Percentiles rank a stretch among this genome's conserved stretches.
These are phyloP conservation scores for Melanerpes formicivorus DNA, from an alignment of 2,113 vertebrate species.

Conservation along the genomic window DNA sequence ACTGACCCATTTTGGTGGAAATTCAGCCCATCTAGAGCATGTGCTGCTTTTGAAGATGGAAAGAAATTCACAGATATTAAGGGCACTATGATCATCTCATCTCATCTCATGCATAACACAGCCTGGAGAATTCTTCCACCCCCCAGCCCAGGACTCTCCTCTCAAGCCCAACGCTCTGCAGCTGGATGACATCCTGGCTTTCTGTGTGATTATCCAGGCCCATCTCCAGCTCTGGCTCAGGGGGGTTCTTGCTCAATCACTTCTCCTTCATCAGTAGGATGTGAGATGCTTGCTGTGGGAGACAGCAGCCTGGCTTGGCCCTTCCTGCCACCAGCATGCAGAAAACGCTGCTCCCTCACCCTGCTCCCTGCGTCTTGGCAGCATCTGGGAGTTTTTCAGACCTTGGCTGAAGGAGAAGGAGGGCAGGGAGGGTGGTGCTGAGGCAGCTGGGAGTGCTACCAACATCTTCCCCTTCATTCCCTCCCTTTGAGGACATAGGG, in stretches of 20 bases:
- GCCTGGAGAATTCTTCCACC: neutral
- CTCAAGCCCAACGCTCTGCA: neutral
- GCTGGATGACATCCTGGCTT: neutral
- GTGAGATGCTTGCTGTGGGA: neutral
- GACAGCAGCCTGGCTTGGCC: neutral
- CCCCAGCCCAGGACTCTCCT: neutral
- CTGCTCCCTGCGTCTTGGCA: neutral
- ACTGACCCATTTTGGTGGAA: constrained; percentile 44
- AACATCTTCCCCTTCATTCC: neutral
- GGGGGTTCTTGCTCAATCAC: neutral
- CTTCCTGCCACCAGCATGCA: neutral
- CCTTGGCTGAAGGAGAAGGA: neutral
- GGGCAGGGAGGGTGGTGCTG: neutral
- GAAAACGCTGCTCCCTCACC: fast-evolving
- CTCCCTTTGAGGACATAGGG: neutral
- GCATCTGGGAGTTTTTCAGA: neutral
- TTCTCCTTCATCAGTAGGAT: fast-evolving
- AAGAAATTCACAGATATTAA: neutral
- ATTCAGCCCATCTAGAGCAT: neutral
- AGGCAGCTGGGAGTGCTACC: neutral
- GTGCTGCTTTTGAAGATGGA: constrained; percentile 10
- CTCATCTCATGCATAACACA: constrained; percentile 2
- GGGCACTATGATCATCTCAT: neutral
- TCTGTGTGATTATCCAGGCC: neutral
- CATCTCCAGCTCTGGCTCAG: neutral